phyloP scores from a whole-genome alignment of 2,113 vertebrate species.

The Murina feae region DNA sequence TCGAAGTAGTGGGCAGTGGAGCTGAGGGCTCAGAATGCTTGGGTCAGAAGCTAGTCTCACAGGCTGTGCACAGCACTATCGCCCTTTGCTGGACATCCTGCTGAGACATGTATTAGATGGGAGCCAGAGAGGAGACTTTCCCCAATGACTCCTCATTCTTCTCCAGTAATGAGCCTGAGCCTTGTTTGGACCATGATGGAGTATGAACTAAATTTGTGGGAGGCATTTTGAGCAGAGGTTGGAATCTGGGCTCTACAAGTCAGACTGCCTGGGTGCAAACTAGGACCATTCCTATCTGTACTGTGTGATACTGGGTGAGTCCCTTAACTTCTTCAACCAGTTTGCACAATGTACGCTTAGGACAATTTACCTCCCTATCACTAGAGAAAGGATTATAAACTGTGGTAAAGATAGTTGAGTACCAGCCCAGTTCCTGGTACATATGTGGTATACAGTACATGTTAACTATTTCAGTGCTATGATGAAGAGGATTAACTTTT shows the following conservation, averaged over 20 bases:
- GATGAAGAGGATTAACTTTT: neutral
- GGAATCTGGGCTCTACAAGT: neutral
- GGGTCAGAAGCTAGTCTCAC: neutral
- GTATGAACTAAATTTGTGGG: neutral
- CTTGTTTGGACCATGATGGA: neutral
- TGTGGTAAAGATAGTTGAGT: neutral
- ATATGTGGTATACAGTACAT: neutral
- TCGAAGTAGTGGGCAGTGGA: neutral
- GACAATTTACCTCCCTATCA: neutral
- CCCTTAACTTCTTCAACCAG: neutral
- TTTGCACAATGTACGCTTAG: neutral
- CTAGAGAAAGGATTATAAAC: neutral
- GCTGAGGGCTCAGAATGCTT: too few relatives aligned
- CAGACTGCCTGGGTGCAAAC: neutral
- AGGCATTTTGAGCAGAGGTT: neutral
- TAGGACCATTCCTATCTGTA: neutral
- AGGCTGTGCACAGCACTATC: accelerated
- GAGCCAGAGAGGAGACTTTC: neutral
- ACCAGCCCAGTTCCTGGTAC: neutral
- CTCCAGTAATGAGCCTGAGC: neutral
- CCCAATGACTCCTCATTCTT: neutral
- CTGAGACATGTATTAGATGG: neutral
- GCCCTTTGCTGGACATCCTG: too few relatives aligned
- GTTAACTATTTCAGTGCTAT: neutral
- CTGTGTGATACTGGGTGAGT: neutral